A percentile compares a stretch with the other conserved stretches of the same genome.
Evolutionary conservation across 2,113 vertebrate species (phyloP).

Genomic region (Reinhardtius hippoglossoides): DNA sequence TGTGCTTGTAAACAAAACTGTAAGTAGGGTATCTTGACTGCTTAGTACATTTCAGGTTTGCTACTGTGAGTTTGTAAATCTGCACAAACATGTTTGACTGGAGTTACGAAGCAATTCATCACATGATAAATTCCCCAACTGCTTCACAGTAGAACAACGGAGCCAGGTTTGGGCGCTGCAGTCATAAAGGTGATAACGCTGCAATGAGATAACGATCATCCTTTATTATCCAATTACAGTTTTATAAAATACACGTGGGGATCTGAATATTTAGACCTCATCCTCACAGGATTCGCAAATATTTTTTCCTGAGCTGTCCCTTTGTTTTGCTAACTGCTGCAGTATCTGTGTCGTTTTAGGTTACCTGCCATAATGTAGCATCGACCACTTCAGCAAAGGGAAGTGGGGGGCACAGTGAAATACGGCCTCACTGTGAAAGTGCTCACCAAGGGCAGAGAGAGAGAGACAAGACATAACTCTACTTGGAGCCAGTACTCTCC

Average conservation of each 20-base stretch:
- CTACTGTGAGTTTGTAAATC: slow-evolving; percentile 3
- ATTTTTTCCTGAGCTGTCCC: slow-evolving; percentile 45
- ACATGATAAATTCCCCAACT: slow-evolving; percentile 19
- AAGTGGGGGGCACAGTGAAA: slow-evolving; percentile 61
- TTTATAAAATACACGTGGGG: background rate
- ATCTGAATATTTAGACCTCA: slow-evolving; percentile 13
- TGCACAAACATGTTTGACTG: slow-evolving; percentile 8
- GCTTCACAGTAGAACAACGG: slow-evolving; percentile 22
- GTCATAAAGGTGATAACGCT: slow-evolving; percentile 10
- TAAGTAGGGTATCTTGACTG: slow-evolving; percentile 13
- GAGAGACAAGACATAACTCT: slow-evolving; percentile 55
- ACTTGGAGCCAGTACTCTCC: slow-evolving; percentile 14
- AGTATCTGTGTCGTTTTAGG: slow-evolving; percentile 72
- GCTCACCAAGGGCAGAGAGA: slow-evolving; percentile 69
- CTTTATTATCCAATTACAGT: background rate
- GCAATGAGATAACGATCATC: slow-evolving; percentile 20
- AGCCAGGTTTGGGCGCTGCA: background rate
- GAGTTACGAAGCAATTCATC: slow-evolving; percentile 29
- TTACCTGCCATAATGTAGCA: slow-evolving; percentile 71
- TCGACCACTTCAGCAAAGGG: slow-evolving; percentile 74
- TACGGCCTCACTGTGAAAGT: slow-evolving; percentile 64
- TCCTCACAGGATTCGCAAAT: slow-evolving; percentile 15
- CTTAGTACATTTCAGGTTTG: slow-evolving; percentile 23
- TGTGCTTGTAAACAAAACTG: slow-evolving; percentile 49
- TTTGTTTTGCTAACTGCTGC: slow-evolving; percentile 67